Conservation (phyloP, 1,140 invertebrate species). For the Batillaria attramentaria region DNA sequence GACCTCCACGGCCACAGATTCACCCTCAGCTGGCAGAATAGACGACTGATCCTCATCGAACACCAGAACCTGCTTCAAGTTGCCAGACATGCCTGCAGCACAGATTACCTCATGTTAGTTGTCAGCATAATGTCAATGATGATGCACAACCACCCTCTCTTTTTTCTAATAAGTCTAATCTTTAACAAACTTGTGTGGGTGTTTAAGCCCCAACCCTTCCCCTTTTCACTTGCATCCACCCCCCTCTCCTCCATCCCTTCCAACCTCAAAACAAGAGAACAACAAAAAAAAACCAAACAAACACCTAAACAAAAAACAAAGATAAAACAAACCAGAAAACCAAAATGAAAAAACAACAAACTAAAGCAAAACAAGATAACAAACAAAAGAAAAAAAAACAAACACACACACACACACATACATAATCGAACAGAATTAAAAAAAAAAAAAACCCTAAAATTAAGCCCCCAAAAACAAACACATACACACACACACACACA, state of each 20-base stretch:
- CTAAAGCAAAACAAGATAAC: no score
- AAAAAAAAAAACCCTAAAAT: background rate
- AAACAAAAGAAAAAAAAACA: background rate
- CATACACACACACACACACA: conserved; percentile 2
- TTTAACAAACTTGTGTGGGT: no score
- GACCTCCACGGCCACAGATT: conserved; percentile 57
- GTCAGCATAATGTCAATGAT: no score
- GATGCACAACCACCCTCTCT: no score
- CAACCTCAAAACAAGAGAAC: no score
- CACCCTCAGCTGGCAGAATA: conserved; percentile 48
- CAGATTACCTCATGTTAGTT: no score
- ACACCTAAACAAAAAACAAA: background rate
- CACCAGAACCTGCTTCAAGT: conserved; percentile 45
- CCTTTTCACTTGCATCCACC: no score
- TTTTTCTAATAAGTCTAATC: no score
- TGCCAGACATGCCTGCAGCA: conserved; percentile 48
- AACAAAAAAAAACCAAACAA: conserved; percentile 5
- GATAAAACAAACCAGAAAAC: background rate
- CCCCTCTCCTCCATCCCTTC: no score
- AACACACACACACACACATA: background rate
- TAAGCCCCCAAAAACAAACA: background rate
- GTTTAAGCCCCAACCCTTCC: no score
- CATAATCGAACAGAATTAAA: background rate
- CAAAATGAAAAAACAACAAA: background rate
- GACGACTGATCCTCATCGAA: conserved; percentile 45